Percentiles rank a stretch among this genome's conserved stretches.
phyloP scores from a whole-genome alignment of 2,797 vertebrate species.

The Brachymystax lenok region DNA sequence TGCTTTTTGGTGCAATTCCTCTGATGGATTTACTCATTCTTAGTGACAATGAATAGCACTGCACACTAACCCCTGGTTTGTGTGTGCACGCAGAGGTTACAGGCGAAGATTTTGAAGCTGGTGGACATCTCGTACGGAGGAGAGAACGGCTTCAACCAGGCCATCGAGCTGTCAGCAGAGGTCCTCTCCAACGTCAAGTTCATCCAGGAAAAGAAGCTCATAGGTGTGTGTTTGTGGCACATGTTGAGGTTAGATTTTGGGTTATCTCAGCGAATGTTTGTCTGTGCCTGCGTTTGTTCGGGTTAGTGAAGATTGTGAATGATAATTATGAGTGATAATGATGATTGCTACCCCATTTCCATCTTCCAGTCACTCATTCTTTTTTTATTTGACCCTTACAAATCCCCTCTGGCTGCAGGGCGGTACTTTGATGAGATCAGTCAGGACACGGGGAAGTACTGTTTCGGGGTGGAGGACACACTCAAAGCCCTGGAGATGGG shows the following conservation, averaged over 20 bases:
- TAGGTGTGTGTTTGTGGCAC: slow-evolving; percentile 72
- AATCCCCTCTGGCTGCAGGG: not conserved
- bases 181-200: slow-evolving; percentile 99
- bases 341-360: not conserved
- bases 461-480: slow-evolving; percentile 98
- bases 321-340: not conserved
- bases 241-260: not conserved
- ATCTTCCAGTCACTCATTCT: not conserved
- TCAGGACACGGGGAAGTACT: slow-evolving; percentile 98
- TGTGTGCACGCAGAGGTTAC: slow-evolving; percentile 81
- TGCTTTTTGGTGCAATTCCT: not conserved
- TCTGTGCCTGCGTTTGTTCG: not conserved
- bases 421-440: slow-evolving; percentile 99
- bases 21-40: not conserved
- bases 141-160: slow-evolving; percentile 99
- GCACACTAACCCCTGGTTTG: not conserved
- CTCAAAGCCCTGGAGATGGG: slow-evolving; percentile 99
- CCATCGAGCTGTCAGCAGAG: slow-evolving; percentile 97
- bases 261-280: not conserved
- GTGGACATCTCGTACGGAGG: slow-evolving; percentile 99
- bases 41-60: not conserved
- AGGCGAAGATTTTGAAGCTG: slow-evolving; percentile 97
- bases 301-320: not conserved
- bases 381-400: not conserved
- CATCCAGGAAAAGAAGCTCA: slow-evolving; percentile 99